Base-by-base conservation (phyloP, 2,797 vertebrate species). In the Hephaestus fuliginosus region DNA sequence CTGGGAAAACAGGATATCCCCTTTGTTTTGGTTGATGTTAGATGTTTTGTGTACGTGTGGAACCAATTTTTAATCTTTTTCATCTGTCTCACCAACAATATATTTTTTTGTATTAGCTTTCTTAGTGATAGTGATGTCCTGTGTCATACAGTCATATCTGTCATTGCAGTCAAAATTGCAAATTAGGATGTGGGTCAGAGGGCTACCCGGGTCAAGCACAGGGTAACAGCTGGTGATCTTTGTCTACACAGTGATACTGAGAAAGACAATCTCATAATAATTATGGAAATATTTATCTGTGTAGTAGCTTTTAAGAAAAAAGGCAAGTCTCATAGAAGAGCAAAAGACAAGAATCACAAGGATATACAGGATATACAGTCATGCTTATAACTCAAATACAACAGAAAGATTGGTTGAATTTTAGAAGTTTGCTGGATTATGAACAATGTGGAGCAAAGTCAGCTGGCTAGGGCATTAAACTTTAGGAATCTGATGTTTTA, bases 1-100 rank as follows among this genome's bases (percentile, higher is more conserved):
- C 53, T 78, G 87, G 87, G 91, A 95, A 93, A 95, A 95, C 92
- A 93, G 94, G 93, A 95, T 93, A 91, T 89, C 84, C 92, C 78
- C 81, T 90, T 88, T 93, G 92, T 93, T 89, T 90, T 84, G 74
- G 70, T 80, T 76, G 68, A 70, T 85, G 71, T 75, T 86, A 65
- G 77, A 60, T 82, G 81, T 67, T 86, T 76, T 66, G 25, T 70
- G 20, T 52, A 56, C 46, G 22, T 63, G 52, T 33, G 22, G 61
- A 64, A 58, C 25, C 60, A 36, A 48, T 58, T 67, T 63, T 14
- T 15, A 53, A 78, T 83, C 57, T 69, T 77, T 79, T 2, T 39
- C 30, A 66, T 74, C 65, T 56, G 49, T 75, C 63, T 66, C 22
- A 41, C 52, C 43, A 15, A 74, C 51, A 64, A 7, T 44, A 18